phyloP scores from a whole-genome alignment of 2,888 invertebrate genomes.

The Scaptomyza cyrtandrae region DNA sequence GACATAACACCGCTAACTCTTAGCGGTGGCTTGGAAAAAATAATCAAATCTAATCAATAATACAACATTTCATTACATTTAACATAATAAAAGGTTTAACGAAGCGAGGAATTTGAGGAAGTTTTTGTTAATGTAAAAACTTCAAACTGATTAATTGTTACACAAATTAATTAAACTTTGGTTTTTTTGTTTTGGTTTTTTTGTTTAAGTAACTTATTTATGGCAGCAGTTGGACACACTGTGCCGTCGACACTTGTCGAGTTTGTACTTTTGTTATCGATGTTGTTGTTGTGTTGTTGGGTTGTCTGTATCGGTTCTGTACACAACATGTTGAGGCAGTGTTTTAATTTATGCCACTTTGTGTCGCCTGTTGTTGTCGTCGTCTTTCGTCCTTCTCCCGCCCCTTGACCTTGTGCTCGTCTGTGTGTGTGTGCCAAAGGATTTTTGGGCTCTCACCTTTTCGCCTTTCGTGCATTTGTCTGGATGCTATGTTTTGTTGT shows the following conservation, averaged over 20 bases:
- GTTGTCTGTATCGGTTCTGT: constrained; percentile 41
- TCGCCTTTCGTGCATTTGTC: constrained; percentile 38
- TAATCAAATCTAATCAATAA: no score
- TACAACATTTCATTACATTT: no score
- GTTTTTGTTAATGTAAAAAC: no score
- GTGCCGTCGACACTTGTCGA: constrained; percentile 54
- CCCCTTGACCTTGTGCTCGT: constrained; percentile 50
- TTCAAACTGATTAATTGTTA: no score
- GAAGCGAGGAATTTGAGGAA: no score
- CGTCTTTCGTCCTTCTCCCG: not conserved
- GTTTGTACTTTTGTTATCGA: no score
- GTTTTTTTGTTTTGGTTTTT: no score
- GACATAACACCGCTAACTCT: no score
- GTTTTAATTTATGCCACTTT: constrained; percentile 74
- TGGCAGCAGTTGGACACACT: constrained; percentile 2
- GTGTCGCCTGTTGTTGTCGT: constrained; percentile 26
- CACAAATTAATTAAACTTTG: no score
- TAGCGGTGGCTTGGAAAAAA: no score
- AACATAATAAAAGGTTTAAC: no score
- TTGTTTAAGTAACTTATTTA: no score
- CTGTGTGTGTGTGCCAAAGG: constrained; percentile 76
- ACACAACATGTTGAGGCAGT: constrained; percentile 65
- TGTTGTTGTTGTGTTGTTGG: constrained; percentile 5
- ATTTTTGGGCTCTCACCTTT: constrained; percentile 71
- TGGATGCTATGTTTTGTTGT: not conserved